Evolutionary conservation across 2,888 invertebrate genomes (phyloP).

Genomic region (Heliconius charithonia): DNA sequence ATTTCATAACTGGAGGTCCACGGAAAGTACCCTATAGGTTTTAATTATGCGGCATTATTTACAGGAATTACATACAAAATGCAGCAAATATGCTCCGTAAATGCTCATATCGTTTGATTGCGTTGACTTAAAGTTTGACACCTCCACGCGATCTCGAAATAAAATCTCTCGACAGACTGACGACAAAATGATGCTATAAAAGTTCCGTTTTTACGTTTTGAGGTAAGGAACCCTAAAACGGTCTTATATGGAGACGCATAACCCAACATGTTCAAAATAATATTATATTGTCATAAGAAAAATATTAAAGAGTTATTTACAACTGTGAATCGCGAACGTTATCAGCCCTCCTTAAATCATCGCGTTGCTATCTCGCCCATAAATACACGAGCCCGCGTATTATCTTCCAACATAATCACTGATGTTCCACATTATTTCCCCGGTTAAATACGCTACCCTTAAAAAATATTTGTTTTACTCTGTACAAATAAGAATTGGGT

Average conservation of each 20-base stretch:
- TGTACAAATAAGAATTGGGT: conserved; percentile 35
- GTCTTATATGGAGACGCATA: too few relatives aligned
- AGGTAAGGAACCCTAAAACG: not conserved
- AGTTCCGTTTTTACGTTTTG: too few relatives aligned
- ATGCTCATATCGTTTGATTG: too few relatives aligned
- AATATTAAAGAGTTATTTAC: conserved; percentile 64
- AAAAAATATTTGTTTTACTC: conserved; percentile 58
- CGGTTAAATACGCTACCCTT: conserved; percentile 68
- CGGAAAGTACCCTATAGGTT: too few relatives aligned
- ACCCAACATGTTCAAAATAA: not conserved
- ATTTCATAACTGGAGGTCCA: too few relatives aligned
- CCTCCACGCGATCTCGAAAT: too few relatives aligned
- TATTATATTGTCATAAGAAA: conserved; percentile 36
- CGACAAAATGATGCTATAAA: not conserved
- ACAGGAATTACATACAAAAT: too few relatives aligned
- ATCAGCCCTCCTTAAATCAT: conserved; percentile 79
- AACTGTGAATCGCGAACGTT: conserved; percentile 69
- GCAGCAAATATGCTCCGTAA: too few relatives aligned
- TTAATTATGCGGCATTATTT: too few relatives aligned
- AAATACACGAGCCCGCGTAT: conserved; percentile 69
- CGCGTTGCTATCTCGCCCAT: conserved; percentile 71
- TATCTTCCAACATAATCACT: conserved; percentile 75
- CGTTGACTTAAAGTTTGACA: too few relatives aligned
- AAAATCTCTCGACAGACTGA: not conserved
- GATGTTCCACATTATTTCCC: conserved; percentile 76